A percentile compares a stretch with the other conserved stretches of the same genome.
phyloP scores from a whole-genome alignment of 2,113 vertebrate species.

The Phoenicopterus ruber region DNA sequence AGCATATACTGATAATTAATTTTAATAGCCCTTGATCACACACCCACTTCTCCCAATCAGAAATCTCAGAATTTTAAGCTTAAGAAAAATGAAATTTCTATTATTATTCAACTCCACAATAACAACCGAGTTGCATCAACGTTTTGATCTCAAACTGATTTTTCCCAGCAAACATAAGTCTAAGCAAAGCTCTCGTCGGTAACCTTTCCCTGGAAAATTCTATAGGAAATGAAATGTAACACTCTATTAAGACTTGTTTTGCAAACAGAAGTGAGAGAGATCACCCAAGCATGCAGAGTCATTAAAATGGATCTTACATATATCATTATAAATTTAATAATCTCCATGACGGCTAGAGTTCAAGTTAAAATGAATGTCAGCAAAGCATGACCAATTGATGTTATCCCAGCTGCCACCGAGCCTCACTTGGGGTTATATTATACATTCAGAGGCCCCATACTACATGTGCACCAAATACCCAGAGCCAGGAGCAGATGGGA shows the following conservation, averaged over 20 bases:
- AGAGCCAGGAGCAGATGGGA: conserved; percentile 82
- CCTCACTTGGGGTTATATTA: conserved; percentile 76
- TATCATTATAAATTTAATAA: conserved; percentile 86
- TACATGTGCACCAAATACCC: conserved; percentile 69
- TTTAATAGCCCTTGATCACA: neutral
- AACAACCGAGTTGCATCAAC: neutral
- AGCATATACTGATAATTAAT: neutral
- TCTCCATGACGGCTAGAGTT: conserved; percentile 81
- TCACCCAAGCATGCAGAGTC: conserved; percentile 70
- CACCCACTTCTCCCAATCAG: neutral
- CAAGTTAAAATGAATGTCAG: conserved; percentile 83
- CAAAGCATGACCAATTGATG: conserved; percentile 84
- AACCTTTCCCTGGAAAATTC: conserved; percentile 55
- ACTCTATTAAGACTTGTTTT: conserved; percentile 76
- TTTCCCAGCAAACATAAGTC: neutral
- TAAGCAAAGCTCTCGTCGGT: conserved; percentile 20
- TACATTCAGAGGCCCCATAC: conserved; percentile 62
- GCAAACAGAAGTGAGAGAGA: conserved; percentile 63
- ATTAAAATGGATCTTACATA: conserved; percentile 80
- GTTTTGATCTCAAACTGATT: neutral
- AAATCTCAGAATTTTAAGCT: neutral
- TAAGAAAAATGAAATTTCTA: neutral
- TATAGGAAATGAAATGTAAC: conserved; percentile 70
- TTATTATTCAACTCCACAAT: neutral
- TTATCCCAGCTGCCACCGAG: conserved; percentile 79